Base-by-base conservation (phyloP, 2,797 vertebrate genomes). In the Okamejei kenojei region DNA sequence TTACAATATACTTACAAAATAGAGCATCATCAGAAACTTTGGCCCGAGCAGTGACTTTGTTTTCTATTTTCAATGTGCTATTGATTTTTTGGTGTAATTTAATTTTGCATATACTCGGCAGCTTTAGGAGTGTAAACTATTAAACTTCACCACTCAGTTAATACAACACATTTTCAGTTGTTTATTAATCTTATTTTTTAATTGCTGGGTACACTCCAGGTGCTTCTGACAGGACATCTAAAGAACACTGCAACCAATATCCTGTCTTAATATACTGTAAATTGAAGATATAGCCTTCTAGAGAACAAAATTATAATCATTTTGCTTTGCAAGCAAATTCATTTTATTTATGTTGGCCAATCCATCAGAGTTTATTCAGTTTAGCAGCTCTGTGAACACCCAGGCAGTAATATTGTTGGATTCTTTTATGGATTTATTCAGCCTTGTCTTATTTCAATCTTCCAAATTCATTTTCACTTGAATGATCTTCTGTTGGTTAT, bases 181-280 rank as follows among this genome's bases (percentile, higher is more conserved):
- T 23, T 90, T 90, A 90, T 73, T 90, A 32, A 73, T 90, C n/a
- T 71, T 45, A 32, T 90, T 32, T 68, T 71, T 73, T 84, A 54
- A 61, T 5, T 90, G 35, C 35, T 90, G 65, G 32, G 73, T 7
- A 65, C 0, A 71, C 68, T 90, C 65, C 68, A 73, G 35, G 11
- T 73, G 17, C 15, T 73, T 38, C 21, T 71, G 35, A 32, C 68
- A 90, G 63, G 8, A 90, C 32, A 73, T 90, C 19, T 90, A 45
- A 38, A 35, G 88, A 71, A 38, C 65, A 90, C 38, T 17, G 35
- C 32, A 90, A 23, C 32, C 65, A 73, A 90, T 23, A 73, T 73
- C 35, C 32, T 4, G 11, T 11, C 1, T 90, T 73, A 73, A 71
- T 71, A 13, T 73, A 15, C 23, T 45, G 17, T 90, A 23, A 21